A percentile compares a stretch with the other conserved stretches of the same genome.
Evolutionary conservation across 1,140 invertebrate species (phyloP).

Genomic region (Drosophila funebris): DNA sequence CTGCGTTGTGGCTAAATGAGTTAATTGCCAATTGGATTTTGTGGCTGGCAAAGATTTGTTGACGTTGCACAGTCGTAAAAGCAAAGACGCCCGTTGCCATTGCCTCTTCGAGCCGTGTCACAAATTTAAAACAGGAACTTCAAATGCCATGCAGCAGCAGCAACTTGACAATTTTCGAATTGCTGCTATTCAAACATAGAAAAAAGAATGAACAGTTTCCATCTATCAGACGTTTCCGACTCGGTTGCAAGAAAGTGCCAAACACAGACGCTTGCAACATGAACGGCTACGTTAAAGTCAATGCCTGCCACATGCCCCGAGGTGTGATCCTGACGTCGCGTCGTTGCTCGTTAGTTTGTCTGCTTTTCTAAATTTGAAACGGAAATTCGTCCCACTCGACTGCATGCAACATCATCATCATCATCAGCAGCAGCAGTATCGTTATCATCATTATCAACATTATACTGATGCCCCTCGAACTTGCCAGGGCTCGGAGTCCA

Average conservation of each 20-base stretch:
- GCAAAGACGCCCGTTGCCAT: conserved; percentile 21
- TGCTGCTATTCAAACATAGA: conserved; percentile 1
- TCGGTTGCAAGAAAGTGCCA: conserved; percentile 57
- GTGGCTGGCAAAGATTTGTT: conserved; percentile 70
- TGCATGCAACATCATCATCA: conserved; percentile 10
- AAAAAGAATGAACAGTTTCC: conserved; percentile 27
- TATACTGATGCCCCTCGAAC: conserved; percentile 23
- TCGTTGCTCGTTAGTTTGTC: conserved; percentile 62
- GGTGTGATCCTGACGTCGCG: conserved; percentile 45
- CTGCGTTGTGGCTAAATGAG: conserved; percentile 57
- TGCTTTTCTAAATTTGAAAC: conserved; percentile 68
- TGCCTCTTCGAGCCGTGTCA: conserved; percentile 6
- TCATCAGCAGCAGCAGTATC: conserved; percentile 12
- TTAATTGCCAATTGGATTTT: conserved; percentile 79
- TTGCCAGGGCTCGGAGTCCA: conserved; percentile 24
- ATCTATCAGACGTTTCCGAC: conserved; percentile 68
- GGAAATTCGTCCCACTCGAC: conserved; percentile 44
- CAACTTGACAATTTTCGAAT: conserved; percentile 40
- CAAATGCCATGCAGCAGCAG: conserved; percentile 31
- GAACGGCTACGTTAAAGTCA: conserved; percentile 25
- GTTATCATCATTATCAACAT: conserved; percentile 33
- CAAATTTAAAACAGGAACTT: conserved; percentile 44
- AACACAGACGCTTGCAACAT: conserved; percentile 27
- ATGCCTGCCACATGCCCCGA: conserved; percentile 45
- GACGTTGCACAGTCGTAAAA: conserved; percentile 65